Conservation (phyloP, 2,113 vertebrate species). For the Ranitomeya variabilis region DNA sequence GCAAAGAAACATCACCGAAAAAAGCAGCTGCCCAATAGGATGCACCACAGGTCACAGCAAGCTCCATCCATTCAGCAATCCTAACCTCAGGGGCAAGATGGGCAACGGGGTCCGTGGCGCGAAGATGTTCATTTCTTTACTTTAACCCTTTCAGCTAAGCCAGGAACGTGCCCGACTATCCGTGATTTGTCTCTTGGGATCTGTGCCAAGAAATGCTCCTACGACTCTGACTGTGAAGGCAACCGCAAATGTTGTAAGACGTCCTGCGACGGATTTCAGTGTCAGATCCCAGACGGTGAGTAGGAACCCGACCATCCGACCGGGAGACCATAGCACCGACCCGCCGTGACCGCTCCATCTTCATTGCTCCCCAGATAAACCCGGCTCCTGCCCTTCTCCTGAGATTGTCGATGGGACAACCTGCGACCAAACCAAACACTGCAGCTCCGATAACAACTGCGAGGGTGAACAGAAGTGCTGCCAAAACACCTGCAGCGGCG, state of each 20-base stretch:
- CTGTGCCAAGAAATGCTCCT: background rate
- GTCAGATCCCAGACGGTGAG: constrained; percentile 37
- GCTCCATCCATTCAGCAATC: too few relatives aligned
- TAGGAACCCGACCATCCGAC: background rate
- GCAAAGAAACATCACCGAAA: too few relatives aligned
- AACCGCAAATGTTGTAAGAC: constrained; percentile 45
- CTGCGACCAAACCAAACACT: background rate
- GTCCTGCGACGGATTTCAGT: constrained; percentile 5
- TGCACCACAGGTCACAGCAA: too few relatives aligned
- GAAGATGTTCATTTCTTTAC: background rate
- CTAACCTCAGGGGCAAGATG: too few relatives aligned
- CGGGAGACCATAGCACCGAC: background rate
- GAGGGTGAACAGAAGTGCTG: constrained; percentile 12
- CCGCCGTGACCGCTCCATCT: background rate
- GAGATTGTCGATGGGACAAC: background rate
- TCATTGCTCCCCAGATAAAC: constrained; percentile 19
- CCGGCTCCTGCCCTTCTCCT: constrained; percentile 6
- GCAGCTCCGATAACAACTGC: constrained; percentile 30
- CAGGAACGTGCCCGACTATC: background rate
- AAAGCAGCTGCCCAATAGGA: too few relatives aligned
- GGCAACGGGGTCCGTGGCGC: too few relatives aligned
- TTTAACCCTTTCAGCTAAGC: constrained; percentile 21
- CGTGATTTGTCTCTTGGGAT: background rate
- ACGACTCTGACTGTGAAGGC: background rate
- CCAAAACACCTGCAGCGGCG: background rate